Percentiles rank a stretch among this genome's conserved stretches.
phyloP scores from a whole-genome alignment of 2,113 vertebrate species.

The Megaleporinus macrocephalus region DNA sequence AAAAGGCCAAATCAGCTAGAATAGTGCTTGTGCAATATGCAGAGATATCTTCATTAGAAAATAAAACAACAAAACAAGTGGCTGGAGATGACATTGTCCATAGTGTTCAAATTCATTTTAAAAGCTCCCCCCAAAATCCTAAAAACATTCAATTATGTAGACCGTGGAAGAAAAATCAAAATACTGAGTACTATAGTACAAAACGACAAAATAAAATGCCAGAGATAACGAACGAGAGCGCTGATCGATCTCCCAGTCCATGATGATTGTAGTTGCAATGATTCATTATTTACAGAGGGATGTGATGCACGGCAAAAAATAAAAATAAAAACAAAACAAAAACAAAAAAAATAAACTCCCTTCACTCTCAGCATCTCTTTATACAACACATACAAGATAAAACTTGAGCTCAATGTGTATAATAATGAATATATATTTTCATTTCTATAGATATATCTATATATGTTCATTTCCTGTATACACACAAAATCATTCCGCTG shows the following conservation, averaged over 20 bases:
- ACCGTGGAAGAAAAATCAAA: constrained; percentile 56
- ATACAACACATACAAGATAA: constrained; percentile 75
- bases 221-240: constrained; percentile 42
- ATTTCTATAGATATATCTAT: constrained; percentile 67
- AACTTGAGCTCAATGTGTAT: constrained; percentile 69
- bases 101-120: constrained; percentile 65
- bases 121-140: constrained; percentile 29
- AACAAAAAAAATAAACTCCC: constrained; percentile 63
- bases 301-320: constrained; percentile 59
- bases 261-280: constrained; percentile 77
- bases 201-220: constrained; percentile 45
- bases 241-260: constrained; percentile 63
- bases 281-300: constrained; percentile 73
- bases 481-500: constrained; percentile 75
- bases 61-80: constrained; percentile 57
- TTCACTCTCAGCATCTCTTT: constrained; percentile 73
- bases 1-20: constrained; percentile 59
- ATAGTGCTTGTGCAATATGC: constrained; percentile 75
- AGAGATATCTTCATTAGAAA: constrained; percentile 46
- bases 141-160: constrained; percentile 51
- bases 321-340: too few species aligned
- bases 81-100: constrained; percentile 58
- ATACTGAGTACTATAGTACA: constrained; percentile 57
- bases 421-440: constrained; percentile 72
- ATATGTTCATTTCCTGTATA: constrained; percentile 75